Conservation (phyloP, 2,797 vertebrate species). For the Apogon talboti region DNA sequence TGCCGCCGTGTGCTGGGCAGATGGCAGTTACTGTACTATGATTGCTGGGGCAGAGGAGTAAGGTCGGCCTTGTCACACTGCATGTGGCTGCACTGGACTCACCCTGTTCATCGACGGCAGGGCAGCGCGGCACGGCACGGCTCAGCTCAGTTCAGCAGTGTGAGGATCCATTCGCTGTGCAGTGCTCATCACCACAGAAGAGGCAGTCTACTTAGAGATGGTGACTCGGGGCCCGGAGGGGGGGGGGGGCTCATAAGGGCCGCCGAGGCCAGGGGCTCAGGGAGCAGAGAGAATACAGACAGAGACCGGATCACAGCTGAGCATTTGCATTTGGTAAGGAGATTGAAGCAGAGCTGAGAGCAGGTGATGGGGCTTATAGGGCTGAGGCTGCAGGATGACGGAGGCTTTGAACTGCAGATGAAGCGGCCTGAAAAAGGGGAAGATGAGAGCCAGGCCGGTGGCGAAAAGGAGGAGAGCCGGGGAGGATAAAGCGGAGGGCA, state of each 20-base stretch:
- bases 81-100: slow-evolving; percentile 22
- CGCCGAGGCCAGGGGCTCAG: slow-evolving; percentile 46
- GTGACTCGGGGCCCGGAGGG: slow-evolving; percentile 8
- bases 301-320: slow-evolving; percentile 49
- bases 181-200: slow-evolving; percentile 40
- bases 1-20: slow-evolving; percentile 61
- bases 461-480: neutral
- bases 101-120: slow-evolving; percentile 22
- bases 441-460: slow-evolving; percentile 6
- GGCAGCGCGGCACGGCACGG: slow-evolving; percentile 20
- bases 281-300: slow-evolving; percentile 43
- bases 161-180: slow-evolving; percentile 47
- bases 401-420: slow-evolving; percentile 31
- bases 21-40: slow-evolving; percentile 54
- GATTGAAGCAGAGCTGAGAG: slow-evolving; percentile 30
- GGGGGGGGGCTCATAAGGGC: too few relatives aligned
- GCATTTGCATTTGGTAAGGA: slow-evolving; percentile 32
- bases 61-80: slow-evolving; percentile 7
- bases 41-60: slow-evolving; percentile 34
- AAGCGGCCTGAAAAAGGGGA: slow-evolving; percentile 1
- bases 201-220: slow-evolving; percentile 45
- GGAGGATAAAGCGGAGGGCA: neutral
- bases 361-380: slow-evolving; percentile 23
- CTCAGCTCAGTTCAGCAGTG: slow-evolving; percentile 53
- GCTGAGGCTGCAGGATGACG: slow-evolving; percentile 11